Evolutionary conservation across 2,113 vertebrate species (phyloP).

Genomic region (Drymodes brunneopygia): DNA sequence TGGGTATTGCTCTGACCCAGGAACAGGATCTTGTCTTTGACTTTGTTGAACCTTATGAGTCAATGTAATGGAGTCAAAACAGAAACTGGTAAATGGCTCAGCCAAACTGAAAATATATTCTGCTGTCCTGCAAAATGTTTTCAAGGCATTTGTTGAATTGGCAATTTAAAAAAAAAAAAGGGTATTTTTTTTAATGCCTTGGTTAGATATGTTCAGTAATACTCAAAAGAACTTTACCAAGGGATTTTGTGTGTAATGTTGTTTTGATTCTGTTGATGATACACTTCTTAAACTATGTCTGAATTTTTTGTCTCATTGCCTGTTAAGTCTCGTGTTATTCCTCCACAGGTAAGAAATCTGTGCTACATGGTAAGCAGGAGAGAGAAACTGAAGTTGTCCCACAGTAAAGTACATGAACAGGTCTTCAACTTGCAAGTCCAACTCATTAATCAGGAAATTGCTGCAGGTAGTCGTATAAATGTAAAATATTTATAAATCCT

Average conservation of each 20-base stretch:
- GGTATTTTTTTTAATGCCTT: background rate
- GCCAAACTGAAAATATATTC: no score
- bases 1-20: no score
- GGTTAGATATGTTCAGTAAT: background rate
- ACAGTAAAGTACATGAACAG: constrained; percentile 93
- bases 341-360: constrained; percentile 89
- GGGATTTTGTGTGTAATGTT: background rate
- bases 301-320: background rate
- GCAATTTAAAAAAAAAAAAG: no score
- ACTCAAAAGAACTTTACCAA: background rate
- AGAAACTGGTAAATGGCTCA: no score
- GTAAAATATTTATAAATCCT: background rate
- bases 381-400: constrained; percentile 94
- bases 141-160: no score
- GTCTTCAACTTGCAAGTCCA: constrained; percentile 92
- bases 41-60: no score
- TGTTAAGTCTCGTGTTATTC: background rate
- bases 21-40: no score
- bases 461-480: constrained; percentile 69
- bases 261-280: background rate
- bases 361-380: constrained; percentile 99
- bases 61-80: no score
- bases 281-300: background rate
- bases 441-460: constrained; percentile 86
- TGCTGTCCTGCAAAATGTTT: no score